phyloP scores from a whole-genome alignment of 2,888 invertebrate genomes.

The Diaperis boleti region DNA sequence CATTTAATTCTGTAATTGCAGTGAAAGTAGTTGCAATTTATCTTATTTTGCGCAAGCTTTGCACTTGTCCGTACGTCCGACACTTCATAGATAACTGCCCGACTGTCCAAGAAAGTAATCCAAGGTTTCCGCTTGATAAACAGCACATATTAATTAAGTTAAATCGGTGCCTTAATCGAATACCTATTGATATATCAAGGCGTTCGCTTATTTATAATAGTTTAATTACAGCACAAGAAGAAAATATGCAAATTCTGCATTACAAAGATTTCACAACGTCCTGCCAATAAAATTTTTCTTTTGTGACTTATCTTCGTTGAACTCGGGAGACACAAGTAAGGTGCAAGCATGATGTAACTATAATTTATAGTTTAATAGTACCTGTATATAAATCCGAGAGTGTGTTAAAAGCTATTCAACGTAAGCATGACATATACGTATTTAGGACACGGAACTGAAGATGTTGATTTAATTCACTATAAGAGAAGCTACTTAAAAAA shows the following conservation, averaged over 20 bases:
- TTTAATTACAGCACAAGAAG: slow-evolving; percentile 29
- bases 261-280: slow-evolving; percentile 15
- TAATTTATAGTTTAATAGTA: too few relatives aligned
- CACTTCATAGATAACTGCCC: slow-evolving; percentile 29
- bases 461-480: not conserved
- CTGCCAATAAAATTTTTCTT: not conserved
- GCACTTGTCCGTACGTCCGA: slow-evolving; percentile 29
- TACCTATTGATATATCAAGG: slow-evolving; percentile 34
- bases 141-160: slow-evolving; percentile 34
- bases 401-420: too few relatives aligned
- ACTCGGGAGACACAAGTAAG: not conserved
- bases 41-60: slow-evolving; percentile 27
- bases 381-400: too few relatives aligned
- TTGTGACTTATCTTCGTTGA: not conserved
- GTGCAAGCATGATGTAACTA: not conserved
- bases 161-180: slow-evolving; percentile 33
- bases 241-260: slow-evolving; percentile 30
- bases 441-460: too few relatives aligned
- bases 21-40: slow-evolving; percentile 27
- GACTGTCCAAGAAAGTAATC: slow-evolving; percentile 27
- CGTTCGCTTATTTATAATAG: slow-evolving; percentile 35
- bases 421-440: too few relatives aligned
- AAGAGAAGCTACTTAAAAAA: slow-evolving; percentile 1
- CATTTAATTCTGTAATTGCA: slow-evolving; percentile 8
- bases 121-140: slow-evolving; percentile 38